Percentiles rank a stretch among this genome's conserved stretches.
Evolutionary conservation across 53 echinoderm and acorn worm genomes (phyloP).

Genomic region (Luidia sarsii): DNA sequence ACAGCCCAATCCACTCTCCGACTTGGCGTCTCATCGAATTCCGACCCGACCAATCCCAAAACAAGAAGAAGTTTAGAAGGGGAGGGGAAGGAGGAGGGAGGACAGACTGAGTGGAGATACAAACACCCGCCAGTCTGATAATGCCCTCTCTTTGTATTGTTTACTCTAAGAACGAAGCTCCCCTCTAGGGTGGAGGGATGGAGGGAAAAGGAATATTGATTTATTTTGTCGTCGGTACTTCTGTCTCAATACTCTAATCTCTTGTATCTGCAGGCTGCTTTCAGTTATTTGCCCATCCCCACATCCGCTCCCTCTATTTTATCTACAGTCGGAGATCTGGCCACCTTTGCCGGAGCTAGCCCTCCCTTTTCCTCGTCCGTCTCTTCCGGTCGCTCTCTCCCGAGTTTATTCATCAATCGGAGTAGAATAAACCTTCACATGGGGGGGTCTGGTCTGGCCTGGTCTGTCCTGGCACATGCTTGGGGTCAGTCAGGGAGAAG

Average conservation of each 20-base stretch:
- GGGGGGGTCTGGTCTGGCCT: too few relatives aligned
- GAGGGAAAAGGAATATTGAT: neutral
- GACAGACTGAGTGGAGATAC: neutral
- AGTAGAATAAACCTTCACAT: too few relatives aligned
- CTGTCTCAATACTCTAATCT: neutral
- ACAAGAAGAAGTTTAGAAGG: neutral
- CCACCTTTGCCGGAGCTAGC: too few relatives aligned
- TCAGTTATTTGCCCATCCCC: too few relatives aligned
- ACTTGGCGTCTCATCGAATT: neutral
- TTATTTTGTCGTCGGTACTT: neutral
- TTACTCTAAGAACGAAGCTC: neutral
- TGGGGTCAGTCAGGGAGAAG: neutral
- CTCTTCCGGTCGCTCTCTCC: too few relatives aligned
- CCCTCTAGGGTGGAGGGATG: neutral
- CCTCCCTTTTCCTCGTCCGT: too few relatives aligned
- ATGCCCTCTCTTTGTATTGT: neutral
- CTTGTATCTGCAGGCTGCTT: neutral
- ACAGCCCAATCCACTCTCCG: neutral
- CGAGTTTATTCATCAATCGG: too few relatives aligned
- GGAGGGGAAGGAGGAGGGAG: neutral
- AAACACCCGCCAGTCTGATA: neutral
- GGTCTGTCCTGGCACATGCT: too few relatives aligned
- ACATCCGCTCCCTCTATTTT: too few relatives aligned
- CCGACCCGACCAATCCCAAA: neutral
- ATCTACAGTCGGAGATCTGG: too few relatives aligned